A percentile compares a stretch with the other conserved stretches of the same genome.
Evolutionary conservation across 2,888 invertebrate genomes (phyloP).

Genomic region (Melinaea marsaeus): DNA sequence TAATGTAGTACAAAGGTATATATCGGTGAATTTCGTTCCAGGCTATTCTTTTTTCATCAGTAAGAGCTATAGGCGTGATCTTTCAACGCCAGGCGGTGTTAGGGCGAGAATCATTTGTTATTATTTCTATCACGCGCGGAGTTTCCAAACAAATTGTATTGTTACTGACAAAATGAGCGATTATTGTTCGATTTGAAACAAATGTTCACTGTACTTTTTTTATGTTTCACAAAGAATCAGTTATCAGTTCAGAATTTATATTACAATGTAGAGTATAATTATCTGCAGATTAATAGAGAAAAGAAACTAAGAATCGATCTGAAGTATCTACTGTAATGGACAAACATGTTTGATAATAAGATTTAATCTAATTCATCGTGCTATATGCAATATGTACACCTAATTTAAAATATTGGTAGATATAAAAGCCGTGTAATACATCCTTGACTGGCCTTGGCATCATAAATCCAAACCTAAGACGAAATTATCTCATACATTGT

Average conservation of each 20-base stretch:
- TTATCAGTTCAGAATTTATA: neutral
- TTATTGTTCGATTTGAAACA: slow-evolving; percentile 73
- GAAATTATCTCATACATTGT: slow-evolving; percentile 15
- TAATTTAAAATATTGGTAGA: too few species aligned
- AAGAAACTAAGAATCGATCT: too few species aligned
- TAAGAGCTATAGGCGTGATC: slow-evolving; percentile 75
- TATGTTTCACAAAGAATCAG: neutral
- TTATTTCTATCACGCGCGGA: slow-evolving; percentile 76
- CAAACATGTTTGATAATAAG: too few species aligned
- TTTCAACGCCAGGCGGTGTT: slow-evolving; percentile 77
- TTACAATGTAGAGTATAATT: too few species aligned
- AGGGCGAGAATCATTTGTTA: slow-evolving; percentile 77
- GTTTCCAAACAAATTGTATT: slow-evolving; percentile 76
- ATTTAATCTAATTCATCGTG: too few species aligned
- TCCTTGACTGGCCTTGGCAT: neutral
- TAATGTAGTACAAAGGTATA: neutral
- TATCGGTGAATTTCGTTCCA: slow-evolving; percentile 26
- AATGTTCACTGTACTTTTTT: slow-evolving; percentile 43
- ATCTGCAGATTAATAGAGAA: too few species aligned
- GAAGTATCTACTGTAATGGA: too few species aligned
- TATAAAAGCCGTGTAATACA: neutral
- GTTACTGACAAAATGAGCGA: slow-evolving; percentile 77
- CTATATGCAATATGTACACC: too few species aligned
- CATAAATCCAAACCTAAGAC: slow-evolving; percentile 1
- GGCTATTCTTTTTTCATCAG: slow-evolving; percentile 67